Percentiles rank a stretch among this genome's conserved stretches.
phyloP scores from a whole-genome alignment of 2,888 invertebrate species.

The Drosophila longiperda region DNA sequence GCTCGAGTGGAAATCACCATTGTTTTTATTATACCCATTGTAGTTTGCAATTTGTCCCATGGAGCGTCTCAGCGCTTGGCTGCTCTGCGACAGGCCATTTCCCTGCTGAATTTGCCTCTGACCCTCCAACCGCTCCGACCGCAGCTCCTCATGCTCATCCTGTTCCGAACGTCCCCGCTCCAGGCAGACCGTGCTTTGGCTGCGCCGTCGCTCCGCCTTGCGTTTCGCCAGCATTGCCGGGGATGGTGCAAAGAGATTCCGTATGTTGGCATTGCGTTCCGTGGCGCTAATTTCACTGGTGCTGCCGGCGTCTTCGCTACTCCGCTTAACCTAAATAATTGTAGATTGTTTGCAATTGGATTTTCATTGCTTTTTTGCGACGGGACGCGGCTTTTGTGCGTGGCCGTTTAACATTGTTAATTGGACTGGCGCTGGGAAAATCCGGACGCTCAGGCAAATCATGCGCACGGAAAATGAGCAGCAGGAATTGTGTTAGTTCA shows the following conservation, averaged over 20 bases:
- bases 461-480: slow-evolving; percentile 43
- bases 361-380: slow-evolving; percentile 43
- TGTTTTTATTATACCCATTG: slow-evolving; percentile 47
- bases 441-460: slow-evolving; percentile 46
- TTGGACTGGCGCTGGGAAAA: slow-evolving; percentile 45
- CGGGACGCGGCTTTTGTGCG: slow-evolving; percentile 44
- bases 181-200: slow-evolving; percentile 70
- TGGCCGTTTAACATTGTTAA: slow-evolving; percentile 62
- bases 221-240: slow-evolving; percentile 54
- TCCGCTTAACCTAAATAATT: slow-evolving; percentile 79
- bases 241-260: slow-evolving; percentile 77
- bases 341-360: slow-evolving; percentile 59
- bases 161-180: slow-evolving; percentile 46
- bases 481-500: slow-evolving; percentile 56
- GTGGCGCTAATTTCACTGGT: slow-evolving; percentile 57
- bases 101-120: slow-evolving; percentile 10
- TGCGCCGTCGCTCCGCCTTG: slow-evolving; percentile 64
- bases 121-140: background rate
- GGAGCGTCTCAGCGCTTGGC: slow-evolving; percentile 57
- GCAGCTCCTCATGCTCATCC: slow-evolving; percentile 32
- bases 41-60: slow-evolving; percentile 67
- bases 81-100: slow-evolving; percentile 27
- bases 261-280: slow-evolving; percentile 81
- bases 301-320: slow-evolving; percentile 45
- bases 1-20: slow-evolving; percentile 44